A percentile compares a stretch with the other conserved stretches of the same genome.
These are phyloP conservation scores for Ephydatia muelleri DNA, from an alignment of 37 sponge, comb jelly and placozoan genomes.

Conservation along the genomic window DNA sequence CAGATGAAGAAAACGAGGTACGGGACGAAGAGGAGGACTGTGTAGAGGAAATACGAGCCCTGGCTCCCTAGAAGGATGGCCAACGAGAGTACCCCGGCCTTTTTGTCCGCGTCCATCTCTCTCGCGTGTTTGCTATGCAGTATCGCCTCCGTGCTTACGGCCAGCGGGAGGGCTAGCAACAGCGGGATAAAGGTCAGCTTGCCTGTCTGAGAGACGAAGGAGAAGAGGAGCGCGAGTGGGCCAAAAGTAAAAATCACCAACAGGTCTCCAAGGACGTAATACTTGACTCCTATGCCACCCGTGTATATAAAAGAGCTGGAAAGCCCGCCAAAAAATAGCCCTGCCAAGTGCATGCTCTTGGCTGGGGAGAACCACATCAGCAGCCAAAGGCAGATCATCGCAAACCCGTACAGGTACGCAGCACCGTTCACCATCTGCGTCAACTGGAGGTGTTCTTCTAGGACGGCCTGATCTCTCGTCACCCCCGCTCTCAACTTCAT, in stretches of 20 bases:
- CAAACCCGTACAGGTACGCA: conserved; percentile 68
- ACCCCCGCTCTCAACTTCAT: conserved; percentile 24
- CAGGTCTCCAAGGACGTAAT: conserved; percentile 82
- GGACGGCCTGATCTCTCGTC: not conserved
- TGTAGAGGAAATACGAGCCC: conserved; percentile 77
- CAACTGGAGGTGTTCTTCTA: conserved; percentile 41
- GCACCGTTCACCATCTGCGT: conserved; percentile 65
- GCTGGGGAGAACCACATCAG: conserved; percentile 63
- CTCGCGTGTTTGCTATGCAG: conserved; percentile 80
- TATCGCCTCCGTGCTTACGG: conserved; percentile 81
- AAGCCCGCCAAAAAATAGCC: conserved; percentile 86
- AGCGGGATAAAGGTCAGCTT: conserved; percentile 48
- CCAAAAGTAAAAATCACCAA: conserved; percentile 81
- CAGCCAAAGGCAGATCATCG: conserved; percentile 57
- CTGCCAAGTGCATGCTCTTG: conserved; percentile 53
- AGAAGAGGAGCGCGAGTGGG: conserved; percentile 81
- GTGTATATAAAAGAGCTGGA: conserved; percentile 88
- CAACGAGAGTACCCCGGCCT: conserved; percentile 59
- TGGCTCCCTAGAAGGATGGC: conserved; percentile 70
- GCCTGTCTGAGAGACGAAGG: conserved; percentile 69
- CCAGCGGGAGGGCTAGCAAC: conserved; percentile 72
- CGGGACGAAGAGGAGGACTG: conserved; percentile 73
- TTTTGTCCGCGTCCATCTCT: conserved; percentile 54
- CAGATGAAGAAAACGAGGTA: conserved; percentile 67
- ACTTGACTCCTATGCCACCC: conserved; percentile 87